These are phyloP conservation scores for Brachyptera risi DNA, from an alignment of 2,888 invertebrate species.

Conservation along the genomic window DNA sequence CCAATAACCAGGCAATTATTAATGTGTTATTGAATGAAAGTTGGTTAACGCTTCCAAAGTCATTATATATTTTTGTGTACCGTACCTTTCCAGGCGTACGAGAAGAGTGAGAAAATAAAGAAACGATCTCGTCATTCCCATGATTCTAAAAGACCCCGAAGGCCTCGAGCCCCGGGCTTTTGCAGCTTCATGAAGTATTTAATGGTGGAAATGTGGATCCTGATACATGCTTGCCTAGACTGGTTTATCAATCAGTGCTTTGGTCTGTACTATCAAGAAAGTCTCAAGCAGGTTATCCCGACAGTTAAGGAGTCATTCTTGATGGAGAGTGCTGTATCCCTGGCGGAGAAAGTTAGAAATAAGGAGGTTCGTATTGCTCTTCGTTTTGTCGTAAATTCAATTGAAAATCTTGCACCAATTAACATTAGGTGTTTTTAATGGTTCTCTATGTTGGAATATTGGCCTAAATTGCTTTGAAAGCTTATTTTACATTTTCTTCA, in stretches of 20 bases:
- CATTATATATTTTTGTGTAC: conserved; percentile 1
- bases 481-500: no score
- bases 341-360: conserved; percentile 64
- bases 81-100: neutral
- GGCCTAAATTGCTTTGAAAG: no score
- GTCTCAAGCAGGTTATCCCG: conserved; percentile 42
- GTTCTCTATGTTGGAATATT: no score
- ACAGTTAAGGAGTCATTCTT: conserved; percentile 46
- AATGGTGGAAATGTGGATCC: conserved; percentile 20
- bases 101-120: neutral
- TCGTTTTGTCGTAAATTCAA: no score
- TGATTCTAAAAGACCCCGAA: neutral
- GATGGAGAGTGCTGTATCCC: conserved; percentile 59
- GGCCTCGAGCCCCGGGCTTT: neutral
- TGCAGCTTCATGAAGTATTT: conserved; percentile 6
- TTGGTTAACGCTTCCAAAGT: neutral
- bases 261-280: conserved; percentile 45
- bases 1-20: no score
- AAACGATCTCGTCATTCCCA: neutral
- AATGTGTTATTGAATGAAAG: no score
- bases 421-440: no score
- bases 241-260: conserved; percentile 46
- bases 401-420: no score
- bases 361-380: conserved; percentile 25
- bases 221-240: conserved; percentile 41